Percentiles rank a stretch among this genome's conserved stretches.
Evolutionary conservation across 1,140 invertebrate species (phyloP).

Genomic region (Sitophilus oryzae): DNA sequence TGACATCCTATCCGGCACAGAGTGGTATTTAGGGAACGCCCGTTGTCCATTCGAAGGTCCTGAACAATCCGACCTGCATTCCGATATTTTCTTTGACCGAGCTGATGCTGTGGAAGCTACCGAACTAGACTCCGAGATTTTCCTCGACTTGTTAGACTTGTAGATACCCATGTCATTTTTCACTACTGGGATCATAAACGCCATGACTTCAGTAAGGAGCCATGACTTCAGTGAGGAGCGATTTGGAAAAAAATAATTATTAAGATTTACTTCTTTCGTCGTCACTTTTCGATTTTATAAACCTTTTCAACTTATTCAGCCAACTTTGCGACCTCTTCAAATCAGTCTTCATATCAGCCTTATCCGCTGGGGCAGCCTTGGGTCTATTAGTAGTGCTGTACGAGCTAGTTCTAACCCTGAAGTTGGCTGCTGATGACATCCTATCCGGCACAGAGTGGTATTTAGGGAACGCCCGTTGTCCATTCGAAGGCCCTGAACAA

Average conservation of each 20-base stretch:
- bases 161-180: conserved; percentile 90
- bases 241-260: conserved; percentile 1
- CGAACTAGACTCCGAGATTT: conserved; percentile 67
- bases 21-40: conserved; percentile 57
- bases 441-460: conserved; percentile 60
- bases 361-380: conserved; percentile 48
- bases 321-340: conserved; percentile 78
- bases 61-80: conserved; percentile 72
- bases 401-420: conserved; percentile 43
- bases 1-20: conserved; percentile 52
- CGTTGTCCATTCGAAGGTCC: conserved; percentile 58
- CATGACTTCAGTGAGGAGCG: background rate
- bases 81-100: conserved; percentile 69
- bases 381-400: conserved; percentile 56
- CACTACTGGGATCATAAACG: conserved; percentile 89
- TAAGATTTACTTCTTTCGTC: conserved; percentile 39
- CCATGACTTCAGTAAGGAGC: too few species aligned
- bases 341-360: conserved; percentile 52
- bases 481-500: conserved; percentile 62
- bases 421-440: conserved; percentile 49
- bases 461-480: conserved; percentile 52
- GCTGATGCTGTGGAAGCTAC: conserved; percentile 49
- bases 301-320: conserved; percentile 75
- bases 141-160: conserved; percentile 68
- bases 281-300: conserved; percentile 60